These are phyloP conservation scores for Elymnias hypermnestra DNA, from an alignment of 1,140 invertebrate genomes.

Conservation along the genomic window DNA sequence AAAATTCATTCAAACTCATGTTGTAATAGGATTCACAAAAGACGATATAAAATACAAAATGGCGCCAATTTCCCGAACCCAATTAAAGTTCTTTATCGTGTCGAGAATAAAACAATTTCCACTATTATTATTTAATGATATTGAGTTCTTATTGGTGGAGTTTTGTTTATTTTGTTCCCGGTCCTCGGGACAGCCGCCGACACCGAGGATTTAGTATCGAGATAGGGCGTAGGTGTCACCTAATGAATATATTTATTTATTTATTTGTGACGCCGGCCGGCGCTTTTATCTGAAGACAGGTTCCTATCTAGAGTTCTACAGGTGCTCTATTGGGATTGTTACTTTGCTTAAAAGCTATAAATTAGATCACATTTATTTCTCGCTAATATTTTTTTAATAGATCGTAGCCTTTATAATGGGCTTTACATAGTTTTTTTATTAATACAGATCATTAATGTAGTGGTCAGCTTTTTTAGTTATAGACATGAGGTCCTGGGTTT, in stretches of 20 bases:
- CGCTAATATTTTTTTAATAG: background rate
- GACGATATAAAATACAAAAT: constrained; percentile 1
- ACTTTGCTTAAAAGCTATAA: constrained; percentile 14
- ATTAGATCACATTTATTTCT: constrained; percentile 2
- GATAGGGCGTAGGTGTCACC: constrained; percentile 67
- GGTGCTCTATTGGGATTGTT: constrained; percentile 37
- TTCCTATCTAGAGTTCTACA: constrained; percentile 37
- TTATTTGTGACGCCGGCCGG: constrained; percentile 58
- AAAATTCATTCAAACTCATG: too few relatives aligned
- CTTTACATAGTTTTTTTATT: too few relatives aligned
- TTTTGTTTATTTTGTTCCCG: constrained; percentile 37
- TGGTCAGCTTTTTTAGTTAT: too few relatives aligned
- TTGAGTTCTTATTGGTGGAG: constrained; percentile 32
- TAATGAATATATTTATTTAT: constrained; percentile 76
- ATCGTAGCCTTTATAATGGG: background rate
- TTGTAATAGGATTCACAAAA: too few relatives aligned
- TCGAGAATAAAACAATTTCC: constrained; percentile 23
- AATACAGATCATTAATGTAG: too few relatives aligned
- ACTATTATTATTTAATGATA: constrained; percentile 31
- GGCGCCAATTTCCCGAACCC: constrained; percentile 15
- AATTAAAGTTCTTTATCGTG: constrained; percentile 21
- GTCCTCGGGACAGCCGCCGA: constrained; percentile 53
- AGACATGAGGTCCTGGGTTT: too few relatives aligned
- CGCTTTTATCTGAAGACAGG: constrained; percentile 62
- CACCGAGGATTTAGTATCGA: constrained; percentile 65